Evolutionary conservation across 2,888 invertebrate species (phyloP), one percentile per base, ranked within the genome.

Genomic region (Venusia cambrica): DNA sequence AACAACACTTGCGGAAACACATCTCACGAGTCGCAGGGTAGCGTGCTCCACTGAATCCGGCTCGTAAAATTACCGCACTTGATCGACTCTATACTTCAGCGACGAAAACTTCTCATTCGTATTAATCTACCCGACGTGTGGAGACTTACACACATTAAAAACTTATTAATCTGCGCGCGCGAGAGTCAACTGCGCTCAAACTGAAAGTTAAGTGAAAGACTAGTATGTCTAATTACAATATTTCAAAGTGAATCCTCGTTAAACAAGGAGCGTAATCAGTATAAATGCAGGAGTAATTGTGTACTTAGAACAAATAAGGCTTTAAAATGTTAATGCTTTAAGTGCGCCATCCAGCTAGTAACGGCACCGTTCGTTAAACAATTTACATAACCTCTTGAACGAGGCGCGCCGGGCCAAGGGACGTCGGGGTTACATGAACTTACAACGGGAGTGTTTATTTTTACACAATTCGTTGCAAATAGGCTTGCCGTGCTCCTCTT

Each of bases 241-340:
- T 66, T 70, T 59, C 32, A 68, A 67, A 70, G 57, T 60, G 48
- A 48, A 53, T 54, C 31, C 27, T 13, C 28, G 22, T 53, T 42
- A 29, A 34, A 38, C 43, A 41, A 47, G 39, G 38, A 31, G 37
- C 28, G 68, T 74, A 77, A 78, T 77, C 73, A 74, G 73, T 74
- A 71, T 74, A 70, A 78, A 74, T 69, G 74, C 62, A 66, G 51
- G 65, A 73, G 68, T 78, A 79, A 83, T 78, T 76, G 76, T 77
- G 69, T 74, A 68, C 73, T 75, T 74, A 70, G 69, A 66, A 66
- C 70, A 73, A 77, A 78, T 74, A 73, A 72, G 68, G 67, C 63
- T 73, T 74, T 78, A 71, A 75, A 76, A 80, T 74, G 78, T 72
- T 74, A 80, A 77, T 76, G 72, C 60, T 52, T 67, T 69, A 72